Percentiles rank a stretch among this genome's conserved stretches.
phyloP scores from a whole-genome alignment of 2,888 invertebrate species.

The Peribatodes rhomboidaria region DNA sequence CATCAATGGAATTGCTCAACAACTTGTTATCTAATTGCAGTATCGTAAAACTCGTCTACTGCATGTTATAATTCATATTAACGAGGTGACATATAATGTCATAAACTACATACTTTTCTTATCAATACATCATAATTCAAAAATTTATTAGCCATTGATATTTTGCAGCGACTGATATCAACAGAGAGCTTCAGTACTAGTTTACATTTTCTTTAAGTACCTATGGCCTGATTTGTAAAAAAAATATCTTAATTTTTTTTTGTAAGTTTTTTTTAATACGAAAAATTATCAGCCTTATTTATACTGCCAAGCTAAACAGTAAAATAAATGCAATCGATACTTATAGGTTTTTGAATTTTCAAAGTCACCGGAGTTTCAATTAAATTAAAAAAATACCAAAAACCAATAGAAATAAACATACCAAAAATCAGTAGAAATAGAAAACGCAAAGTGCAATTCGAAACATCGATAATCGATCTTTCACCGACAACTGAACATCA shows the following conservation, averaged over 20 bases:
- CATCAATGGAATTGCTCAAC: background rate
- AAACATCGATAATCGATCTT: slow-evolving; percentile 29
- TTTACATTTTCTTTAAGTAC: slow-evolving; percentile 6
- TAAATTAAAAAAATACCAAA: slow-evolving; percentile 1
- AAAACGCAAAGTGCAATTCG: slow-evolving; percentile 2
- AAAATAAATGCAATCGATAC: background rate
- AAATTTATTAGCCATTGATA: slow-evolving; percentile 14
- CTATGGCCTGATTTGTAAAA: no score
- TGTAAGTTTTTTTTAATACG: background rate
- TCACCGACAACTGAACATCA: slow-evolving; percentile 16
- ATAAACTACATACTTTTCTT: slow-evolving; percentile 11
- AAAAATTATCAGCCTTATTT: background rate
- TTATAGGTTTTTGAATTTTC: background rate
- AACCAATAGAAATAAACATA: background rate
- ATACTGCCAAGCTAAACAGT: background rate
- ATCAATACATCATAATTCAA: slow-evolving; percentile 7
- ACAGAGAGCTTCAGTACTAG: background rate
- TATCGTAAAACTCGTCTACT: slow-evolving; percentile 5
- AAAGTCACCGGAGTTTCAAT: background rate
- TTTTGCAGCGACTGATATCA: background rate
- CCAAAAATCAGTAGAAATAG: background rate
- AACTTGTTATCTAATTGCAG: slow-evolving; percentile 14
- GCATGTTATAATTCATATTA: background rate
- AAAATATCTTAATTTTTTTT: no score
- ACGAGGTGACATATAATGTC: slow-evolving; percentile 4